Conservation (phyloP, 2,113 vertebrate species). For the Lophura nycthemera region DNA sequence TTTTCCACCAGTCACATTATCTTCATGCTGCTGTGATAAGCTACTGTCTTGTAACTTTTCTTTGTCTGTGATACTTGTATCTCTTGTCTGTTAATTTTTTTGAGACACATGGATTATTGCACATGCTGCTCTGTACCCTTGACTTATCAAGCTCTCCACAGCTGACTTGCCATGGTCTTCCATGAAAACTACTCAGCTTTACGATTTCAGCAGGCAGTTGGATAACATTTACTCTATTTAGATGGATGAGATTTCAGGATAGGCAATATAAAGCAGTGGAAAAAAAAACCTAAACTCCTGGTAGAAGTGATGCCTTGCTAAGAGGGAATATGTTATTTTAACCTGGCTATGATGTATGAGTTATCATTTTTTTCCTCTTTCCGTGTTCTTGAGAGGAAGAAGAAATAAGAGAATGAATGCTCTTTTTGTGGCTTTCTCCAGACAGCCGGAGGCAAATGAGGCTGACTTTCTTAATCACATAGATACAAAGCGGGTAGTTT, state of each 20-base stretch:
- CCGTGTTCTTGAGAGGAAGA: neutral
- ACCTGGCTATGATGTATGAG: neutral
- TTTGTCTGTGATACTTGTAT: neutral
- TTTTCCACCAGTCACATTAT: neutral
- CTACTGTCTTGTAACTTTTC: neutral
- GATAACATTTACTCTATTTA: neutral
- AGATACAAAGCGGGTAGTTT: conserved; percentile 64
- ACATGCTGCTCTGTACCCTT: neutral
- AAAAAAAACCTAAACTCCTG: neutral
- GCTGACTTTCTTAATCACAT: conserved; percentile 63
- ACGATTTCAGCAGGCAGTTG: neutral
- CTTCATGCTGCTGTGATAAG: neutral
- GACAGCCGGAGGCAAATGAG: conserved; percentile 46
- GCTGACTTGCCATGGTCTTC: neutral
- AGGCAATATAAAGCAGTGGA: neutral
- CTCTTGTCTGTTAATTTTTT: neutral
- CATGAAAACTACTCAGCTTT: neutral
- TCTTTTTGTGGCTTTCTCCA: conserved; percentile 37
- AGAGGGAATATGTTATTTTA: neutral
- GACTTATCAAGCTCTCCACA: neutral
- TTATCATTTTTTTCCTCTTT: neutral
- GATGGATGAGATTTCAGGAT: neutral
- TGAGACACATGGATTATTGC: neutral
- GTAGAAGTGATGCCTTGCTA: neutral
- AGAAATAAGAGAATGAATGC: neutral